phyloP scores from a whole-genome alignment of 2,797 vertebrate species.

The Nyctalus aviator region DNA sequence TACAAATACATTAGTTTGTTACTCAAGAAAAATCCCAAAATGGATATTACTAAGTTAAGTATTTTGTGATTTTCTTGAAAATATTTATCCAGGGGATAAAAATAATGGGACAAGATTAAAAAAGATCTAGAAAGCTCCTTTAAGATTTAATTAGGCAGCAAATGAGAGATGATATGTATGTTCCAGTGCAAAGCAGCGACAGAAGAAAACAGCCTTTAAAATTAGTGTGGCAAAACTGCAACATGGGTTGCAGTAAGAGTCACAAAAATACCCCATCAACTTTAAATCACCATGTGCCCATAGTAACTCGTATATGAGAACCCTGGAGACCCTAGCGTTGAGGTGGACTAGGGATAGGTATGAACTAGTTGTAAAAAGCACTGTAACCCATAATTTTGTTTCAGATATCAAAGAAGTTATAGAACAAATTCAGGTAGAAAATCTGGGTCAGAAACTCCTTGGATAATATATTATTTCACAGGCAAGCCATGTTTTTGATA shows the following conservation, averaged over 20 bases:
- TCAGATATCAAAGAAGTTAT: not conserved
- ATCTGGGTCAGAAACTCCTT: not conserved
- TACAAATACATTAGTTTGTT: not conserved
- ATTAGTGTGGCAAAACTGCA: not conserved
- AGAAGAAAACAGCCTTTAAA: constrained; percentile 7
- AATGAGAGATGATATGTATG: not conserved
- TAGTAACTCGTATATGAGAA: not conserved
- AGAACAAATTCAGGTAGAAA: not conserved
- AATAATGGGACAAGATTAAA: not conserved
- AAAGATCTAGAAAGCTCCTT: not conserved
- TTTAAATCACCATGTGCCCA: not conserved
- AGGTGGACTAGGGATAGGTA: not conserved
- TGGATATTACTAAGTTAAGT: not conserved
- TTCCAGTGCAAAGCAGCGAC: not conserved
- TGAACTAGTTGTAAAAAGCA: not conserved
- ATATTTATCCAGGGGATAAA: not conserved
- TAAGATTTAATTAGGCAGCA: not conserved
- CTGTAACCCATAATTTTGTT: not conserved
- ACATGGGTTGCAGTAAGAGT: not conserved
- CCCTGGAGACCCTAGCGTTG: not conserved
- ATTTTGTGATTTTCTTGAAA: constrained; percentile 7
- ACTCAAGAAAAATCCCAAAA: not conserved
- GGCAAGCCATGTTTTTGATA: not conserved
- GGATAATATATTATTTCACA: not conserved
- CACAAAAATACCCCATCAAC: not conserved